Evolutionary conservation across 1,140 invertebrate genomes (phyloP).

Genomic region (Vanessa tameamea): DNA sequence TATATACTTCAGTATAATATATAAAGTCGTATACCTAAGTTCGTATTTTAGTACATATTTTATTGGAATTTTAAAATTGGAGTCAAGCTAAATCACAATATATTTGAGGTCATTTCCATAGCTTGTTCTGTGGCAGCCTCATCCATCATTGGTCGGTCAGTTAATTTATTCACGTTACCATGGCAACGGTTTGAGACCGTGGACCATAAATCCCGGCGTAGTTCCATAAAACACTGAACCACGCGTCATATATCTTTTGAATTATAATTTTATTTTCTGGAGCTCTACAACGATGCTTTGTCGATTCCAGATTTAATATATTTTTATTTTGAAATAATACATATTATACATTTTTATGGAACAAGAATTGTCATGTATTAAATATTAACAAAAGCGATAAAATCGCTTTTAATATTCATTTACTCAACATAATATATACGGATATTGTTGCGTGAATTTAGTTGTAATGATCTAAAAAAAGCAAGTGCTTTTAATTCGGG

Average conservation of each 20-base stretch:
- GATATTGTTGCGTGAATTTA: too few species aligned
- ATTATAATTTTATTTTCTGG: slow-evolving; percentile 17
- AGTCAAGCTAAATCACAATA: too few species aligned
- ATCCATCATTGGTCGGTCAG: slow-evolving; percentile 8
- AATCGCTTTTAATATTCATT: too few species aligned
- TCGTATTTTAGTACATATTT: too few species aligned
- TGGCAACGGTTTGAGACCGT: slow-evolving; percentile 23
- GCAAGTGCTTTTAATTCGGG: too few species aligned
- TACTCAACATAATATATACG: too few species aligned
- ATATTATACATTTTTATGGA: background rate
- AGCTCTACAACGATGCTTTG: slow-evolving; percentile 10
- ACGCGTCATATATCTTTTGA: slow-evolving; percentile 27
- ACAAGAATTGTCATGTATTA: too few species aligned
- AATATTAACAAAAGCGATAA: too few species aligned
- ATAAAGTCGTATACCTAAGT: too few species aligned
- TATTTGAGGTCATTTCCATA: background rate
- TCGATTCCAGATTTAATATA: background rate
- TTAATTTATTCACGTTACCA: slow-evolving; percentile 33
- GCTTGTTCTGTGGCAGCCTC: background rate
- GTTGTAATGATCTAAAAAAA: too few species aligned
- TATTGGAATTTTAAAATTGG: too few species aligned
- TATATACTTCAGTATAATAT: too few species aligned
- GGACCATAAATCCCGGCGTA: slow-evolving; percentile 25
- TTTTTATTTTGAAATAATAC: background rate
- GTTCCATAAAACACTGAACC: slow-evolving; percentile 30